phyloP scores from a whole-genome alignment of 2,888 invertebrate species.

The Leptinotarsa juncta region DNA sequence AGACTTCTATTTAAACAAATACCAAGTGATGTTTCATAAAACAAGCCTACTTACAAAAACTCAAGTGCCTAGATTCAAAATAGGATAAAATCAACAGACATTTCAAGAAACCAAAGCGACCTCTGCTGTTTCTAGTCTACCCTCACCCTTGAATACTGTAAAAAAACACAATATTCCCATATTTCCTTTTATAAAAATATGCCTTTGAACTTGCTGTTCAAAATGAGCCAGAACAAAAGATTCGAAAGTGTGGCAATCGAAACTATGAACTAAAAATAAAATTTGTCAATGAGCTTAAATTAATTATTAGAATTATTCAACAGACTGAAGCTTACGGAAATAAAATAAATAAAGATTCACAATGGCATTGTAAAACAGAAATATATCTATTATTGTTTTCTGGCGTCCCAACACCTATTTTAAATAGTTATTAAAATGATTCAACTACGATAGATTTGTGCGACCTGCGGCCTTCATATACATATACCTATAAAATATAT shows the following conservation, averaged over 20 bases:
- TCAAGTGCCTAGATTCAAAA: too few species aligned
- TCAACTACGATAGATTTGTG: conserved; percentile 51
- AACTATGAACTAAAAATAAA: conserved; percentile 22
- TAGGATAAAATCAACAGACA: too few species aligned
- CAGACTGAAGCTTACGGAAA: conserved; percentile 54
- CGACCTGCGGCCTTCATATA: conserved; percentile 47
- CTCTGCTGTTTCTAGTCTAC: too few species aligned
- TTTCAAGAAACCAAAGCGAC: too few species aligned
- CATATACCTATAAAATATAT: conserved; percentile 42
- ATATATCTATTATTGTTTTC: conserved; percentile 54
- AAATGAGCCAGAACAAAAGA: too few species aligned
- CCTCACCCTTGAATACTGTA: too few species aligned
- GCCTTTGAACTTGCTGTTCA: background rate
- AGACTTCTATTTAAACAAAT: too few species aligned
- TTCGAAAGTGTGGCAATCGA: background rate
- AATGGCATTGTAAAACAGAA: conserved; percentile 51
- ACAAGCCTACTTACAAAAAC: too few species aligned
- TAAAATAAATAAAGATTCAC: conserved; percentile 57
- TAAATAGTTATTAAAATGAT: conserved; percentile 52
- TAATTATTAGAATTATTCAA: conserved; percentile 51
- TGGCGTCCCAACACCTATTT: conserved; percentile 60
- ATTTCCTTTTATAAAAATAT: conserved; percentile 2
- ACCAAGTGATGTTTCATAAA: too few species aligned
- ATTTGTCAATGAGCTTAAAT: conserved; percentile 46
- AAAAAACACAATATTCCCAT: background rate